phyloP scores from a whole-genome alignment of 37 sponge, comb jelly and placozoan genomes.

The Spongilla lacustris region DNA sequence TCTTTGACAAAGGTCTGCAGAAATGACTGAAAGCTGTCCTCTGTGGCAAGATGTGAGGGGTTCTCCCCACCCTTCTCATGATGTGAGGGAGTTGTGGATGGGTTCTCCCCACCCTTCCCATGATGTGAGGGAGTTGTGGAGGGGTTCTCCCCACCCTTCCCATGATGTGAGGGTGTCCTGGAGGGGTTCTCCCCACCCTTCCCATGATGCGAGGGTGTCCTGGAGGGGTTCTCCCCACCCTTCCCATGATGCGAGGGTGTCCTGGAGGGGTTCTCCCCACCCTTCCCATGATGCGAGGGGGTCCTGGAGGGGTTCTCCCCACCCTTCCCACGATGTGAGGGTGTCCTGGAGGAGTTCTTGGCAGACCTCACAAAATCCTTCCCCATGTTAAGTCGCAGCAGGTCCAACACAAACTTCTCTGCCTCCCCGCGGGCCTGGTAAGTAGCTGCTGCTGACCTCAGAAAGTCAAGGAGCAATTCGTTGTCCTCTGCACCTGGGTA shows the following conservation, averaged over 20 bases:
- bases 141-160: too few species aligned
- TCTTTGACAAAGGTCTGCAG: conserved; percentile 41
- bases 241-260: background rate
- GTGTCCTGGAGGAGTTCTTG: background rate
- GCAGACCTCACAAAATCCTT: conserved; percentile 29
- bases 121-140: too few species aligned
- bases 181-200: too few species aligned
- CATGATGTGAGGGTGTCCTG: too few species aligned
- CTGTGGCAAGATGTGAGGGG: background rate
- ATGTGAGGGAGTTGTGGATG: too few species aligned
- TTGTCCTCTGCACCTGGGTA: conserved; percentile 46
- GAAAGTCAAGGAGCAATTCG: conserved; percentile 48
- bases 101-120: background rate
- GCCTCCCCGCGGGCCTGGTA: conserved; percentile 29
- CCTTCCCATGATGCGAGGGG: background rate
- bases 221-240: too few species aligned
- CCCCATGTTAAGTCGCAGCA: conserved; percentile 32
- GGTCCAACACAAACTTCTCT: conserved; percentile 45
- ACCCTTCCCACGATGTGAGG: background rate
- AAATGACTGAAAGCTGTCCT: conserved; percentile 10
- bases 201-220: too few species aligned
- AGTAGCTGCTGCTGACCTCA: conserved; percentile 28
- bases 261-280: too few species aligned
- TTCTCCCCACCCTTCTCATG: background rate
- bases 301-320: too few species aligned